phyloP scores from a whole-genome alignment of 2,113 vertebrate species.

The Malaclemys terrapin region DNA sequence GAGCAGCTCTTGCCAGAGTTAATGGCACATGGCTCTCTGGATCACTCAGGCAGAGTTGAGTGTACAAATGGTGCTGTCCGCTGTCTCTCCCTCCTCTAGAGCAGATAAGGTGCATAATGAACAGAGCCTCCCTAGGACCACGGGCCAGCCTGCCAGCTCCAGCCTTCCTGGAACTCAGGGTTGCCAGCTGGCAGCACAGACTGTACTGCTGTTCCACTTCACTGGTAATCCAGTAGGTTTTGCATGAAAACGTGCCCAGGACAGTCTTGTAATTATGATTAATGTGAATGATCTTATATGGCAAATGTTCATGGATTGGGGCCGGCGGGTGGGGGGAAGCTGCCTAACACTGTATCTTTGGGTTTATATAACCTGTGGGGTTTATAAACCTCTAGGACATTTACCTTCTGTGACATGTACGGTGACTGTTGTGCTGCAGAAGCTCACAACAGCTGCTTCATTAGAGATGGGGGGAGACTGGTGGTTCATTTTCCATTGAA shows the following conservation, averaged over 20 bases:
- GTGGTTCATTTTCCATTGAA: not conserved
- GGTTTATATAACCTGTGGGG: not conserved
- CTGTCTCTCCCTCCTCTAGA: not conserved
- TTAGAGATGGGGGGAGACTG: not conserved
- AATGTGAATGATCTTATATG: not conserved
- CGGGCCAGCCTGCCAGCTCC: not conserved
- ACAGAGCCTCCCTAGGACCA: not conserved
- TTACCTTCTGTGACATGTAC: not conserved
- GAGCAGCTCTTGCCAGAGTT: not conserved
- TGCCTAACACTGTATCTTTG: not conserved
- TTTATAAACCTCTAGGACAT: not conserved
- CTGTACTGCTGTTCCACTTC: not conserved
- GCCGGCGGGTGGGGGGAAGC: too few relatives aligned
- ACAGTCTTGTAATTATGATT: not conserved
- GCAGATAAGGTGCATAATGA: not conserved
- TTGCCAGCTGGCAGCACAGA: not conserved
- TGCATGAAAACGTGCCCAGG: not conserved
- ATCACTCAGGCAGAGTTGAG: rapidly evolving
- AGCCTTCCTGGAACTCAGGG: not conserved
- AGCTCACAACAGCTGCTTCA: not conserved
- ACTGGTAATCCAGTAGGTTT: not conserved
- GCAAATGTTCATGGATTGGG: not conserved
- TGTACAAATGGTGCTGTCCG: not conserved
- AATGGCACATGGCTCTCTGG: not conserved
- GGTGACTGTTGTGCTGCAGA: not conserved